Evolutionary conservation across 1,140 invertebrate genomes (phyloP).

Genomic region (Leptopilina clavipes): DNA sequence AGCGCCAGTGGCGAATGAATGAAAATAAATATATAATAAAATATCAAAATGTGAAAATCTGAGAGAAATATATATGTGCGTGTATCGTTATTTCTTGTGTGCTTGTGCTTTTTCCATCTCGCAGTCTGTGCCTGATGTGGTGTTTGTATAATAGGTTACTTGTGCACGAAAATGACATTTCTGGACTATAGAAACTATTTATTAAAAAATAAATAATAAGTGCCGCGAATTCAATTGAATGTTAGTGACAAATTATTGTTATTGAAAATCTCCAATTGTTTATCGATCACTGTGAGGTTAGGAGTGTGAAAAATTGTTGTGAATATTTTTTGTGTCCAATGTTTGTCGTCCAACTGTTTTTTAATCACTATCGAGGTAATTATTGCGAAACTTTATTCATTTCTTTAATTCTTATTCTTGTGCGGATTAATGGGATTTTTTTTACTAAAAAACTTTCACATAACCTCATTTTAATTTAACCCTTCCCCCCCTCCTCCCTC

Average conservation of each 20-base stretch:
- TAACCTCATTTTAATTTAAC: slow-evolving; percentile 5
- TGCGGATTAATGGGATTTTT: not conserved
- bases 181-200: slow-evolving; percentile 61
- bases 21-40: too few relatives aligned
- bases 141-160: slow-evolving; percentile 69
- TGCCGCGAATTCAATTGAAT: slow-evolving; percentile 22
- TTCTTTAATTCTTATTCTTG: not conserved
- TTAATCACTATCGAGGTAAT: slow-evolving; percentile 16
- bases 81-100: too few relatives aligned
- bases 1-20: too few relatives aligned
- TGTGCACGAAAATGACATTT: slow-evolving; percentile 65
- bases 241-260: slow-evolving; percentile 38
- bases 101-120: slow-evolving; percentile 31
- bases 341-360: slow-evolving; percentile 4
- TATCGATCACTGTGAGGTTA: slow-evolving; percentile 61
- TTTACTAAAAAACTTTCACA: not conserved
- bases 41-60: too few relatives aligned
- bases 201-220: slow-evolving; percentile 54
- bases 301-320: slow-evolving; percentile 48
- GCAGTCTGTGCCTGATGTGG: slow-evolving; percentile 60
- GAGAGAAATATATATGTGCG: too few relatives aligned
- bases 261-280: slow-evolving; percentile 47
- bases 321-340: slow-evolving; percentile 55
- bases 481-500: too few relatives aligned
- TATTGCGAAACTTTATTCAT: slow-evolving; percentile 1